Conservation (phyloP, 2,113 vertebrate genomes). For the Pangasianodon hypophthalmus region DNA sequence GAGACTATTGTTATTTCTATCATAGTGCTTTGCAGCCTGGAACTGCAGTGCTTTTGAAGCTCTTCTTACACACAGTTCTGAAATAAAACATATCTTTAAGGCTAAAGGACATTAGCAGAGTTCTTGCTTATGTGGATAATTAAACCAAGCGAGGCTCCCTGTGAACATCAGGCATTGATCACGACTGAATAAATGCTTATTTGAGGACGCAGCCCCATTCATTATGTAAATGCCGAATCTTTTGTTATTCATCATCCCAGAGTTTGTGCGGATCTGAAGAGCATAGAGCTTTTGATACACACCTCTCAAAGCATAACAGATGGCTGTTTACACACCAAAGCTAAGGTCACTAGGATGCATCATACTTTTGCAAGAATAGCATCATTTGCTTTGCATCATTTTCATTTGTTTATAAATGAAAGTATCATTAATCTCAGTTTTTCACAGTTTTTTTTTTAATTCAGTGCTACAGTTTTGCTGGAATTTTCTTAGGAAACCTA, state of each 20-base stretch:
- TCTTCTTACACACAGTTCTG: neutral
- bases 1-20: constrained; percentile 27
- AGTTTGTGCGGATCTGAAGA: constrained; percentile 12
- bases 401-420: no score
- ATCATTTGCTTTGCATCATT: neutral
- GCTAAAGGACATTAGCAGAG: neutral
- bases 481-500: neutral
- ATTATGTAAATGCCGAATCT: constrained; percentile 1
- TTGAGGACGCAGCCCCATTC: neutral
- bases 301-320: constrained; percentile 4
- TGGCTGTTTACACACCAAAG: constrained; percentile 10
- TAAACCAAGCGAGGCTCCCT: neutral
- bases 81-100: neutral
- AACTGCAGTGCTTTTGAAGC: neutral
- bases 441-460: no score
- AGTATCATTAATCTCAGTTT: no score
- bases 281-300: constrained; percentile 14
- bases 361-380: neutral
- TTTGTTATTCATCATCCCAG: constrained; percentile 2
- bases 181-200: constrained; percentile 12
- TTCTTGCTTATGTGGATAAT: neutral
- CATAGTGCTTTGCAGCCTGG: neutral
- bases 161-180: neutral
- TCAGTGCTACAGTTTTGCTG: neutral
- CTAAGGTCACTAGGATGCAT: neutral